These are phyloP conservation scores for Odiellus spinosus DNA, from an alignment of 2,888 invertebrate genomes.

Conservation along the genomic window DNA sequence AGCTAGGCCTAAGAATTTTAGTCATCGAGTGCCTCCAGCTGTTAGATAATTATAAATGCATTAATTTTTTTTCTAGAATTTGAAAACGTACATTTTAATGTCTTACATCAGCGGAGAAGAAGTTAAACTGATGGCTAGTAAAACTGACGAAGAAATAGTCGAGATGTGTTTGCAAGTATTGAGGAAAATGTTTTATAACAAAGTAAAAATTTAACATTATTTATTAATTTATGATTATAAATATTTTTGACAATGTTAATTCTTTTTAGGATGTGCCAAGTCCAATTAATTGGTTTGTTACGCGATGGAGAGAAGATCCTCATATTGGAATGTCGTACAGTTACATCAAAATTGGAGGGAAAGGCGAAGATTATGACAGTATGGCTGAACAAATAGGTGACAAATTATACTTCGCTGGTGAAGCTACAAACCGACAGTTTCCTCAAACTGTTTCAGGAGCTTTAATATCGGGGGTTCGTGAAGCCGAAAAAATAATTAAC, in stretches of 20 bases:
- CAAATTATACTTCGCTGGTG: constrained; percentile 35
- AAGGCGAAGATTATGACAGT: constrained; percentile 29
- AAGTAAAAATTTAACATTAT: constrained; percentile 22
- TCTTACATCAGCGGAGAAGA: constrained; percentile 33
- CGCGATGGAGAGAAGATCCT: constrained; percentile 31
- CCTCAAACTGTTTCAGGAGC: constrained; percentile 27
- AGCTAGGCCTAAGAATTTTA: no score
- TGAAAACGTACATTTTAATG: constrained; percentile 25
- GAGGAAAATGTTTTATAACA: constrained; percentile 29
- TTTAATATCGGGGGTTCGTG: constrained; percentile 29
- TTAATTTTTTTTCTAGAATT: constrained; percentile 3
- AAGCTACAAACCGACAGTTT: constrained; percentile 21
- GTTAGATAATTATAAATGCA: not conserved
- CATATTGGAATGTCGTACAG: constrained; percentile 33
- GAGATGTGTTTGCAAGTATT: constrained; percentile 28
- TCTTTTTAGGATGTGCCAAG: constrained; percentile 26
- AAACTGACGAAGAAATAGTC: constrained; percentile 29
- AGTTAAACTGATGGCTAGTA: constrained; percentile 26
- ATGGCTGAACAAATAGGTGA: constrained; percentile 29
- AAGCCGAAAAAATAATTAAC: constrained; percentile 25
- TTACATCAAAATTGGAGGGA: constrained; percentile 31
- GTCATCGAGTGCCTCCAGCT: no score
- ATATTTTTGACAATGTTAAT: no score
- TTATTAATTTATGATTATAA: no score
- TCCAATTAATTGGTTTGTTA: constrained; percentile 30